Evolutionary conservation across 2,888 invertebrate species (phyloP).

Genomic region (Cheilosia pagana): DNA sequence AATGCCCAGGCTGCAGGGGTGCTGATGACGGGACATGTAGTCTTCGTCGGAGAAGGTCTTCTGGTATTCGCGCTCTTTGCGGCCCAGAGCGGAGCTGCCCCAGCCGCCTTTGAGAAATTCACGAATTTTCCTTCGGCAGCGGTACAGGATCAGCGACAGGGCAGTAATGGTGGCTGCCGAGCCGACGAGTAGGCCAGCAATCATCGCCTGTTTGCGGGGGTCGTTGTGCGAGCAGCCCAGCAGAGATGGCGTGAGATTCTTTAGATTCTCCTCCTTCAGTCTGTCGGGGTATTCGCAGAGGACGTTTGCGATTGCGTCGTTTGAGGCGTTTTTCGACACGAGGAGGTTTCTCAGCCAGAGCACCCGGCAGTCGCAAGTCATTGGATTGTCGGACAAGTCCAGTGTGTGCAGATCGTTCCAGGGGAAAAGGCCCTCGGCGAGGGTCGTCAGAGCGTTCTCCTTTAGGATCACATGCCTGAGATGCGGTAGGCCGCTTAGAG

Average conservation of each 20-base stretch:
- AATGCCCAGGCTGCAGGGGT: conserved; percentile 82
- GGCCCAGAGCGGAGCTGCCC: conserved; percentile 83
- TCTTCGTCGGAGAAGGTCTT: conserved; percentile 95
- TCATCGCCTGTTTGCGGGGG: conserved; percentile 90
- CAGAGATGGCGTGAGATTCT: conserved; percentile 89
- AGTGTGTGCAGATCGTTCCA: conserved; percentile 90
- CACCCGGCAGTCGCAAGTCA: conserved; percentile 91
- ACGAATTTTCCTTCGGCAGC: conserved; percentile 91
- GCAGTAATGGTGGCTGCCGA: conserved; percentile 89
- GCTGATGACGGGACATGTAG: conserved; percentile 85
- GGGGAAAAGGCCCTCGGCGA: conserved; percentile 91
- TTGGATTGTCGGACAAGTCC: conserved; percentile 92
- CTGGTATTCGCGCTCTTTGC: conserved; percentile 94
- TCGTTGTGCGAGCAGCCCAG: conserved; percentile 92
- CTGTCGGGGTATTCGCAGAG: conserved; percentile 90
- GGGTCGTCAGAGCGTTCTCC: conserved; percentile 90
- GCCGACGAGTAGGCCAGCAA: conserved; percentile 90
- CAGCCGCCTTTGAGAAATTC: conserved; percentile 90
- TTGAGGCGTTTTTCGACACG: conserved; percentile 80
- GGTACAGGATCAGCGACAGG: conserved; percentile 89
- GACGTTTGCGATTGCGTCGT: conserved; percentile 83
- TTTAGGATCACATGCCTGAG: conserved; percentile 90
- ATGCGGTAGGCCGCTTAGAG: conserved; percentile 91
- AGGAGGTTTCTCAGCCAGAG: conserved; percentile 91
- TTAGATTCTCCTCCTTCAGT: conserved; percentile 88